Conservation (phyloP, 2,888 invertebrate genomes). For the Sphecodes monilicornis region DNA sequence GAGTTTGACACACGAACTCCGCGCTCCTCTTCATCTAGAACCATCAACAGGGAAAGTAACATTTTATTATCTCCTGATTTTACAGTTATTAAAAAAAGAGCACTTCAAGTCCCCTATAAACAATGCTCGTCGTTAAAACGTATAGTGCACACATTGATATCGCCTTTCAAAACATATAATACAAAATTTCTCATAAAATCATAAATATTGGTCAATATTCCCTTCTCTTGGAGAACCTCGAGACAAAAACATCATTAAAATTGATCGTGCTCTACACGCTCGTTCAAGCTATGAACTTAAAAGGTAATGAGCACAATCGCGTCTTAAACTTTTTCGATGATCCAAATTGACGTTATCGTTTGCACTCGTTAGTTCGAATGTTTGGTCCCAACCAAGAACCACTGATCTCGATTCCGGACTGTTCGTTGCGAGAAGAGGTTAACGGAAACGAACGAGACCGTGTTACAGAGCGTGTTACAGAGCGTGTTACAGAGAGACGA, state of each 20-base stretch:
- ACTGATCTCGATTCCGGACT: neutral
- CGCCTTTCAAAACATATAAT: neutral
- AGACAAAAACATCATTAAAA: too few species aligned
- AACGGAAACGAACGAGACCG: neutral
- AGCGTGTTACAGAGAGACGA: neutral
- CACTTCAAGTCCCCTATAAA: neutral
- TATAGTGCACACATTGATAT: neutral
- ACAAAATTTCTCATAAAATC: neutral
- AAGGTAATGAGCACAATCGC: neutral
- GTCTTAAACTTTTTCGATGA: neutral
- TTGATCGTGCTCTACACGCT: neutral
- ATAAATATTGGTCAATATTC: neutral
- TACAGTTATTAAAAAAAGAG: neutral
- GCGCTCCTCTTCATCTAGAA: neutral
- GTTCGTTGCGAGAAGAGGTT: neutral
- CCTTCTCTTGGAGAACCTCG: neutral
- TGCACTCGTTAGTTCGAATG: neutral
- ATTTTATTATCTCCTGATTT: neutral
- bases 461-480: neutral
- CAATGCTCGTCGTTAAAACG: neutral
- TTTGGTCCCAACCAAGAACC: neutral
- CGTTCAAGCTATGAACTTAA: neutral
- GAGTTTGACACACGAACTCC: neutral
- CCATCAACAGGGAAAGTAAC: neutral
- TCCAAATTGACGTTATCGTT: neutral